phyloP scores from a whole-genome alignment of 92 coral and sea anemone species.

The Epizoanthus stellaris region DNA sequence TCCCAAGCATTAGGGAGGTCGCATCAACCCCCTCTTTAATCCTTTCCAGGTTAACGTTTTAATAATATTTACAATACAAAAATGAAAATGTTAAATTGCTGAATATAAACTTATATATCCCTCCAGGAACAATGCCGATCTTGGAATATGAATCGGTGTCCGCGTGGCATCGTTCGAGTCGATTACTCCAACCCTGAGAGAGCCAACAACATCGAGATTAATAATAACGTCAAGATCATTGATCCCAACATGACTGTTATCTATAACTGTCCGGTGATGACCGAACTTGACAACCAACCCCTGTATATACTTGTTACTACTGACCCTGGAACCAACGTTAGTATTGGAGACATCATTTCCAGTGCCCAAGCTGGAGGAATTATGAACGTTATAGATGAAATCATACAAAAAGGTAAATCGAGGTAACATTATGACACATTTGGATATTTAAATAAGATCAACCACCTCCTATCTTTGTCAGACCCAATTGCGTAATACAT shows the following conservation, averaged over 20 bases:
- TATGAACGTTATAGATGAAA: slow-evolving; percentile 59
- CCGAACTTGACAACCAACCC: slow-evolving; percentile 42
- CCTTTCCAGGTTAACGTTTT: no score
- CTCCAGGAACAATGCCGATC: slow-evolving; percentile 47
- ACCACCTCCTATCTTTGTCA: no score
- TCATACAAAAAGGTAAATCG: slow-evolving; percentile 24
- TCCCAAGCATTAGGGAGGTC: no score
- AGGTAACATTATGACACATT: no score
- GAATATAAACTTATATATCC: no score
- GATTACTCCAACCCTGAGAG: slow-evolving; percentile 67
- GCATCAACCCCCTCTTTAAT: no score
- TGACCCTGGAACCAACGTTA: slow-evolving; percentile 7
- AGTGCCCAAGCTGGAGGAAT: slow-evolving; percentile 77
- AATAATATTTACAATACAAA: no score
- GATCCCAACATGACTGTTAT: slow-evolving; percentile 55
- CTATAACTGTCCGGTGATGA: slow-evolving; percentile 65
- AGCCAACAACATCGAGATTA: slow-evolving; percentile 43
- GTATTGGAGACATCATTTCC: slow-evolving; percentile 55
- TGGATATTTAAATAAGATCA: no score
- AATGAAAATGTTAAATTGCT: no score
- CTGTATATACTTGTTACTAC: slow-evolving; percentile 47
- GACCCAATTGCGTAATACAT: background rate
- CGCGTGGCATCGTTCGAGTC: slow-evolving; percentile 58
- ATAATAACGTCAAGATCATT: slow-evolving; percentile 56
- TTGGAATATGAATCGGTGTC: slow-evolving; percentile 75